Evolutionary conservation across 2,797 vertebrate genomes (phyloP), one percentile per base, ranked within the genome.

Genomic region (Pseudochaenichthys georgianus): DNA sequence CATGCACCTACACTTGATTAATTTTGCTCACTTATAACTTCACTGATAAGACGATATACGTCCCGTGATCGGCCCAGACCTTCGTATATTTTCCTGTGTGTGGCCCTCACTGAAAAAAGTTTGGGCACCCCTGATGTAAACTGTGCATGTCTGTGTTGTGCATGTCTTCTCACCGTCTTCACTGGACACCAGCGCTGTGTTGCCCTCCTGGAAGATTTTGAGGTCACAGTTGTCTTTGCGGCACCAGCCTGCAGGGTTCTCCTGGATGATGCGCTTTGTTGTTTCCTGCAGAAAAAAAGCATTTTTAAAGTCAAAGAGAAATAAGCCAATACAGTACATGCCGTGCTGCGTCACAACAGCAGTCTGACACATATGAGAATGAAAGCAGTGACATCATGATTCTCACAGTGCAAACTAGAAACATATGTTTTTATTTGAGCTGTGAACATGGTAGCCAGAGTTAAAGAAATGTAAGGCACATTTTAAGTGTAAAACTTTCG

Each of bases 201-300:
- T 79, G 50, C 47, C 80, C 0, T 93, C 62, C 48, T 94, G 93
- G 76, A 48, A 88, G 62, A 94, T 55, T 10, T 87, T 34, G 7
- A 94, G 17, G 0, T 57, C 52, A 46, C 93, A 95, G 19, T 5
- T 16, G 0, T 62, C 13, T 7, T 1, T 19, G 5, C 1, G 0
- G 68, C 90, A 93, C 86, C 86, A 89, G 6, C 0, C 0, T 23
- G 54, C 54, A 21, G 68, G 9, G 1, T 50, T 41, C 0, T 10
- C 0, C 53, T 48, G 0, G 16, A 94, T 34, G 1, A 84, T 28
- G 0, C 0, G 0, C 75, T 87, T 90, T 3, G 86, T 87, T 2
- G 0, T 4, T 12, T 73, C 71, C 94, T 94, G 13, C 47, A 50
- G 73, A 28, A 54, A 52, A 70, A 5, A 13, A n/a, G 4, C 4